These are phyloP conservation scores for Campodea augens DNA, from an alignment of 1,140 invertebrate species.

Conservation along the genomic window DNA sequence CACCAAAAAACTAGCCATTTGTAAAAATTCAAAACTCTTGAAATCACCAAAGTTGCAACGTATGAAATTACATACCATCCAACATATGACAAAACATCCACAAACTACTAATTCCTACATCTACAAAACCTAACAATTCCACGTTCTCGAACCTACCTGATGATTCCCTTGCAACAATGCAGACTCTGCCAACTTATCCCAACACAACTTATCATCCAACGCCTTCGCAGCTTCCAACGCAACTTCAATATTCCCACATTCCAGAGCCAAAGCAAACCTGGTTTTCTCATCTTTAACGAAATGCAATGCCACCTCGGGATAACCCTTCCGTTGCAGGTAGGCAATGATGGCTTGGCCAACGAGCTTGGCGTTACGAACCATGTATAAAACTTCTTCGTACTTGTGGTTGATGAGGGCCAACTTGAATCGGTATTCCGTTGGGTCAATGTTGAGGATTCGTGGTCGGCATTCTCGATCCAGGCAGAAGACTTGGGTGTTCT, in stretches of 20 bases:
- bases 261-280: conserved; percentile 82
- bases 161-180: conserved; percentile 89
- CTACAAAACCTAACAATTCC: no score
- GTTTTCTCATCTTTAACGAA: conserved; percentile 99
- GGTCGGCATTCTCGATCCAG: conserved; percentile 83
- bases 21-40: no score
- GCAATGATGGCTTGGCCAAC: conserved; percentile 98
- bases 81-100: no score
- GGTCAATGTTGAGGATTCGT: conserved; percentile 79
- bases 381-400: conserved; percentile 93
- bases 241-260: conserved; percentile 97
- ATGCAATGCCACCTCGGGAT: conserved; percentile 98
- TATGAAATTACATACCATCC: no score
- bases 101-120: no score
- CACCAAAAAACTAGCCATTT: no score
- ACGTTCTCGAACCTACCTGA: no score
- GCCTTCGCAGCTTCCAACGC: conserved; percentile 81
- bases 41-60: no score
- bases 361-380: conserved; percentile 90
- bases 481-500: conserved; percentile 82
- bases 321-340: conserved; percentile 97
- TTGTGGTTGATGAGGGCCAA: conserved; percentile 87
- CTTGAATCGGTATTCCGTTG: conserved; percentile 98
- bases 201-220: conserved; percentile 83
- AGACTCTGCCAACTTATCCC: conserved; percentile 90